Evolutionary conservation across 2,888 invertebrate species (phyloP), one percentile per base, ranked within the genome.

Genomic region (Cryptus viduatorius): DNA sequence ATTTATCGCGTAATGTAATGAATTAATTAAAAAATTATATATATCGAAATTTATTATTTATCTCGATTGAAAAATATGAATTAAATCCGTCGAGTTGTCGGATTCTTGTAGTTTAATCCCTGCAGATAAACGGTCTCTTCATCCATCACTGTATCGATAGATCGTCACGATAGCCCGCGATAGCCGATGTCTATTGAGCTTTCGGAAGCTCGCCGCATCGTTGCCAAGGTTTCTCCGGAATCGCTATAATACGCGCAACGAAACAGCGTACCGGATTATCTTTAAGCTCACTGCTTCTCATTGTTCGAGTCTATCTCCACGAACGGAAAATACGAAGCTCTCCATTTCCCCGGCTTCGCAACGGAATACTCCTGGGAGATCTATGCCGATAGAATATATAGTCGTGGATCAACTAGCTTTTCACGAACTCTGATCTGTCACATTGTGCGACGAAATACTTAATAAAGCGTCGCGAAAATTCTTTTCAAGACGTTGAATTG

Each of bases 241-340:
- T 77, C 46, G 46, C 16, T 61, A 24, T 59, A 44, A 71, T 50
- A 64, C 65, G 31, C 29, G 14, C 29, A 8, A 56, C 48, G 46
- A 76, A 37, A 48, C 59, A 37, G 42, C 37, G 42, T 14, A 67
- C 65, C 53, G 53, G 83, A 84, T 80, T 80, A 80, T 61, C 76
- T 37, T 67, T 67, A 83, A 80, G 83, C 84, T 81, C 77, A 53
- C 46, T 71, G 75, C 68, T 78, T 73, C 64, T 64, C 68, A 78
- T 73, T 69, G 68, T 53, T 12, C 68, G 31, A 44, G 44, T 50
- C 44, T 69, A 50, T 68, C 37, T 12, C 46, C 37, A 37, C 31
- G 19, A 59, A 59, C 31, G 19, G 50, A 67, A 68, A 61, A 73
- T 44, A 31, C 61, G 31, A 19, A 59, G 46, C 29, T 69, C 19